Conservation (phyloP, 2,797 vertebrate genomes). For the Poeciliopsis gracilis region DNA sequence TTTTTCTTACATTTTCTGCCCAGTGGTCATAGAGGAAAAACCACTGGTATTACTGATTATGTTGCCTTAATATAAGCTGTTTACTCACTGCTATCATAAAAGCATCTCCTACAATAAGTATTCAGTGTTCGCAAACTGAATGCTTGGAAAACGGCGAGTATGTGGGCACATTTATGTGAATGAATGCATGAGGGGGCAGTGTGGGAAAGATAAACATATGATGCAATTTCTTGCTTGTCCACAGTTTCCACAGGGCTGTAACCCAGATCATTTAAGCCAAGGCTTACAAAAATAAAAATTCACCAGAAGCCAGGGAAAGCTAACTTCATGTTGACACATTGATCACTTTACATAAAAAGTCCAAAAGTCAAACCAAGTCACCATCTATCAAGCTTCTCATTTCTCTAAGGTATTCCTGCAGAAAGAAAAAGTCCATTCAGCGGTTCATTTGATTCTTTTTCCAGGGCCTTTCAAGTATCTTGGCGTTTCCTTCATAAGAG, state of each 20-base stretch:
- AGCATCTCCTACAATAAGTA: background rate
- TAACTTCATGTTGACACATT: background rate
- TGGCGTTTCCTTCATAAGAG: background rate
- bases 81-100: background rate
- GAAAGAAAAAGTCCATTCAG: background rate
- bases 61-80: background rate
- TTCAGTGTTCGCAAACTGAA: background rate
- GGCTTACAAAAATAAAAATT: background rate
- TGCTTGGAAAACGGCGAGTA: background rate
- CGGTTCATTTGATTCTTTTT: background rate
- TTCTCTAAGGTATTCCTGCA: background rate
- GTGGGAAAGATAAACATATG: slow-evolving; percentile 1
- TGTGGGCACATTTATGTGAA: background rate
- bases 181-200: background rate
- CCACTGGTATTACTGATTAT: background rate
- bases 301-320: background rate
- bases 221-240: background rate
- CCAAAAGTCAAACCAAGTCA: slow-evolving; percentile 1
- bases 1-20: no score
- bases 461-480: background rate
- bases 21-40: background rate
- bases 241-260: background rate
- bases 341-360: background rate
- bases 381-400: background rate
- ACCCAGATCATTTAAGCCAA: background rate